These are phyloP conservation scores for Caenorhabditis sp. DNA, from an alignment of 2,888 invertebrate species.

Conservation along the genomic window DNA sequence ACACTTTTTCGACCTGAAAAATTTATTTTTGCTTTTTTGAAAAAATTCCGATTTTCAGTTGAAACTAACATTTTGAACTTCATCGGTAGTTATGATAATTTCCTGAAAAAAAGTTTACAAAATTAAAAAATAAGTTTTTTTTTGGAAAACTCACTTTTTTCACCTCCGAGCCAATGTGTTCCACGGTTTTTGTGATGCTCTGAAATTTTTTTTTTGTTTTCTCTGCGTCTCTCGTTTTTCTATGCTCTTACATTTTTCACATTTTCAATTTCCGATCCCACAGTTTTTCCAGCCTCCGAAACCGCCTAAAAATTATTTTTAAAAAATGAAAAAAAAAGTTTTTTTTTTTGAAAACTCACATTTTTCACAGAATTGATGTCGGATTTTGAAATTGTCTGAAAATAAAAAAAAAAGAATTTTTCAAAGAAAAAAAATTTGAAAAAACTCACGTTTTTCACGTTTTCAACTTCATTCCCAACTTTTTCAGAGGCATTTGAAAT, in stretches of 20 bases:
- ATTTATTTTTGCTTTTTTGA: too few species aligned
- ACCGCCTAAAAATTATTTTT: too few species aligned
- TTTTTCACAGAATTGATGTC: background rate
- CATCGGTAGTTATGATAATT: background rate
- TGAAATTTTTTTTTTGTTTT: background rate
- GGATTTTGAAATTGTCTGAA: background rate
- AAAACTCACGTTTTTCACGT: background rate
- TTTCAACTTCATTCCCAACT: background rate
- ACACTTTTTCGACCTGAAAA: background rate
- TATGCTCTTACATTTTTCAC: background rate
- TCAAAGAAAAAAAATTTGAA: background rate
- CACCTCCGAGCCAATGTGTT: background rate
- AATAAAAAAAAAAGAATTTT: background rate
- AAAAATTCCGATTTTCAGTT: too few species aligned
- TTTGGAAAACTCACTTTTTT: too few species aligned
- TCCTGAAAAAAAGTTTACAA: background rate
- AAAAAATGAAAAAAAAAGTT: background rate
- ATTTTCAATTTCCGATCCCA: background rate
- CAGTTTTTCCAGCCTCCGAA: background rate
- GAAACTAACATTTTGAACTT: background rate
- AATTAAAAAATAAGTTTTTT: background rate
- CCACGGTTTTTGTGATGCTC: background rate
- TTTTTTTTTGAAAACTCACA: background rate
- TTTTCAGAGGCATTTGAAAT: background rate
- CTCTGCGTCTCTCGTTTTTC: too few species aligned